Base-by-base conservation (phyloP, 2,113 vertebrate species). In the Python bivittatus region DNA sequence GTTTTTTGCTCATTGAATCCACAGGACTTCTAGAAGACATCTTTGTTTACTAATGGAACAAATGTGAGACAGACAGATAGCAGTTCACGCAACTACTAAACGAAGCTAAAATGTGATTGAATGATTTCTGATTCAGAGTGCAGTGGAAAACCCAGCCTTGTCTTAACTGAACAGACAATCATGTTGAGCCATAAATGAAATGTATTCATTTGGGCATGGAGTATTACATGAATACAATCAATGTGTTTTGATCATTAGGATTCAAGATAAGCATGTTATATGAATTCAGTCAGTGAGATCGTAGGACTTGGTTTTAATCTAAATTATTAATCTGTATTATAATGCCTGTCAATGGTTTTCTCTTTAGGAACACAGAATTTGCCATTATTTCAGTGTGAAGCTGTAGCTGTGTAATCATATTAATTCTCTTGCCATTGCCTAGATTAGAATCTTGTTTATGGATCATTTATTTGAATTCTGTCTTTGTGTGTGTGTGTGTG, bases 321-420 rank as follows among this genome's bases (percentile, higher is more conserved):
- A 23, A 84, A 13, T 1, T 72, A 72, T 25, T 61, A 29, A 17
- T 83, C 15, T 91, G 94, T 60, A 94, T 22, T 48, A 84, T 48
- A 84, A 23, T 83, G 44, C 0, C 0, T 88, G 38, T 68, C 3
- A 7, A 56, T 92, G 13, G 0, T 0, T n/a, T 57, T 87, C 84
- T 44, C 17, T 44, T 33, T 22, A 91, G 60, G 38, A 53, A 52
- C 12, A 53, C 8, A 84, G 25, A 54, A 38, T 0, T 25, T 20
- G 20, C 11, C 22, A 90, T 68, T 15, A 42, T 92, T 79, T 88
- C 72, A 42, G 60, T 27, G 7, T 72, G 60, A 84, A 91, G 13
- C 22, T 44, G 25, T 88, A 44, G n/a, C 27, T n/a, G 44, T 54
- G 42, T 57, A 90, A 90, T 64, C 17, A 9, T 90, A 58, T 11